phyloP scores from a whole-genome alignment of 2,113 vertebrate genomes.

The Piaya cayana region DNA sequence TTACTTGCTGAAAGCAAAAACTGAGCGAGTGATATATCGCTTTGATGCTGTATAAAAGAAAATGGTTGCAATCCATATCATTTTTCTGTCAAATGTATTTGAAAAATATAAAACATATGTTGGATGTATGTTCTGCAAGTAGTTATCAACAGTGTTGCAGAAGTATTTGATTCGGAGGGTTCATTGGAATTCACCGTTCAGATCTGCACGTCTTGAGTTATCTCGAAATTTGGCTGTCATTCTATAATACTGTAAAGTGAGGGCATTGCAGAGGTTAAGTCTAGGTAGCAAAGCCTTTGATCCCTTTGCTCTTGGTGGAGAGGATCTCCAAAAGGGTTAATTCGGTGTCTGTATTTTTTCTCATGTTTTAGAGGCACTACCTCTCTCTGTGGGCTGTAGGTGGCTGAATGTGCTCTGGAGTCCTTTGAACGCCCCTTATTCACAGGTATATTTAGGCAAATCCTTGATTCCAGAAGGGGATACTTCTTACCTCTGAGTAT shows the following conservation, averaged over 20 bases:
- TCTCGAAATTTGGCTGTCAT: not conserved
- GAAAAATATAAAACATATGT: not conserved
- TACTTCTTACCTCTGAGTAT: not conserved
- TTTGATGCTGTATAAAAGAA: slow-evolving; percentile 22
- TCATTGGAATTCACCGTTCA: not conserved
- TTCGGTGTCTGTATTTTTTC: not conserved
- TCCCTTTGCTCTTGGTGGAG: not conserved
- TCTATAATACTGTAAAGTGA: not conserved
- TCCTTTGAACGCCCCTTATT: not conserved
- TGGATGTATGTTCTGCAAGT: not conserved
- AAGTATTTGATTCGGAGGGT: not conserved
- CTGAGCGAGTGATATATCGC: not conserved
- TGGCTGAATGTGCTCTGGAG: not conserved
- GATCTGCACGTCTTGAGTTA: not conserved
- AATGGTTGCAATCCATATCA: not conserved
- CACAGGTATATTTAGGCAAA: not conserved
- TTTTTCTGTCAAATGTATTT: slow-evolving; percentile 10
- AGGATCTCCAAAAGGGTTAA: not conserved
- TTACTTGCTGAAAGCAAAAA: not conserved
- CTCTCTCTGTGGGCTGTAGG: not conserved
- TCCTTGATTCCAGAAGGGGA: not conserved
- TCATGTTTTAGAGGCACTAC: fast-evolving
- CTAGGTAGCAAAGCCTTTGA: not conserved
- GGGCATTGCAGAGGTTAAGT: not conserved
- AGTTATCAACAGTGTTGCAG: not conserved